A percentile compares a stretch with the other conserved stretches of the same genome.
phyloP scores from a whole-genome alignment of 1,140 invertebrate species.

The Drosophila miranda region DNA sequence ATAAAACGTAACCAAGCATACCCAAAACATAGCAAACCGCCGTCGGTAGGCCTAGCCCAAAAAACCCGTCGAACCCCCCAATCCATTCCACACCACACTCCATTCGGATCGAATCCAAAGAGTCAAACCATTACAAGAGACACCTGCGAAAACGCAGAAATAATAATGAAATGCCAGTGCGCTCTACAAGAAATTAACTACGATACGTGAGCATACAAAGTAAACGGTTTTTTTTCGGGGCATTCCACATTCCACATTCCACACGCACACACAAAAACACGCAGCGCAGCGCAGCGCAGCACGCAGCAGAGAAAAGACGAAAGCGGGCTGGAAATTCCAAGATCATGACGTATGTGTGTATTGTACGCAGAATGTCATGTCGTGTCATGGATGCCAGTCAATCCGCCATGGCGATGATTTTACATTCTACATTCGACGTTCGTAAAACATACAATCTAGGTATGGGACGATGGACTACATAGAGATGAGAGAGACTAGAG shows the following conservation, averaged over 20 bases:
- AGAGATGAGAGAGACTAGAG: no score
- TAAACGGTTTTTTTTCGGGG: slow-evolving; percentile 53
- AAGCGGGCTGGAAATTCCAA: slow-evolving; percentile 39
- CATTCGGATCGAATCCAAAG: slow-evolving; percentile 17
- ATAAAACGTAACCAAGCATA: slow-evolving; percentile 59
- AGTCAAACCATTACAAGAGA: slow-evolving; percentile 60
- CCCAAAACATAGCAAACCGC: slow-evolving; percentile 23
- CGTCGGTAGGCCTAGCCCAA: slow-evolving; percentile 17
- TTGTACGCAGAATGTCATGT: no score
- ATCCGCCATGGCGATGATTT: no score
- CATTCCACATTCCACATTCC: slow-evolving; percentile 44
- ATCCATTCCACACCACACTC: slow-evolving; percentile 16
- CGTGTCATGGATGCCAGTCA: no score
- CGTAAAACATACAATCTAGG: no score
- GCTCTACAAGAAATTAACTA: slow-evolving; percentile 69
- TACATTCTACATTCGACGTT: no score
- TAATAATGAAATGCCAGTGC: slow-evolving; percentile 63
- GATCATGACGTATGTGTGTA: slow-evolving; percentile 31
- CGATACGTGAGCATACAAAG: slow-evolving; percentile 60
- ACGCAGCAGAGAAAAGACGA: slow-evolving; percentile 3
- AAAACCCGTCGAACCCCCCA: slow-evolving; percentile 18
- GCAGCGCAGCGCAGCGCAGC: background rate
- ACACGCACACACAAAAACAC: slow-evolving; percentile 1
- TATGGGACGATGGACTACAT: no score
- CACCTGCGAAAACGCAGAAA: slow-evolving; percentile 61